These are phyloP conservation scores for Origma solitaria DNA, from an alignment of 2,113 vertebrate species.

Conservation along the genomic window DNA sequence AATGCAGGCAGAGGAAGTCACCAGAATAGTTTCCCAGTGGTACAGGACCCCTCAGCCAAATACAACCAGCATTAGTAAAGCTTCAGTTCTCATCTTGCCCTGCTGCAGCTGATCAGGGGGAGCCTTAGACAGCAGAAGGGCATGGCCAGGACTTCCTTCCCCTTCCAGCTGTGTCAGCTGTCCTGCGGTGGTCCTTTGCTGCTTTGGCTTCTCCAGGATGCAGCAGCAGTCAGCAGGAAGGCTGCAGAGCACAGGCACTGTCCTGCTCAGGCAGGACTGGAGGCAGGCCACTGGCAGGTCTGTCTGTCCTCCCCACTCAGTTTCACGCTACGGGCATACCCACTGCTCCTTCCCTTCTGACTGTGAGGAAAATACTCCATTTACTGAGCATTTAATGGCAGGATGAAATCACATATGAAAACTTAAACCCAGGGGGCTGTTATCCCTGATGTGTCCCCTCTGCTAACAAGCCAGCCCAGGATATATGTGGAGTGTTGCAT, in stretches of 20 bases:
- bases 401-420: neutral
- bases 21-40: neutral
- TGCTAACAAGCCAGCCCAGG: neutral
- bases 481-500: fast-evolving
- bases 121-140: neutral
- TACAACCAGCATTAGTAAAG: neutral
- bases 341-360: neutral
- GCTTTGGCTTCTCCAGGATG: neutral
- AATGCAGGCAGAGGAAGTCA: neutral
- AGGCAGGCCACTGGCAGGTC: neutral
- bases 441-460: neutral
- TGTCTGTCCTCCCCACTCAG: neutral
- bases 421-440: neutral
- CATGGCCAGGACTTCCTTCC: neutral
- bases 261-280: neutral
- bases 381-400: neutral
- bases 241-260: neutral
- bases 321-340: neutral
- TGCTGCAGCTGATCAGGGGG: neutral
- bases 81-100: neutral
- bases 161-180: neutral
- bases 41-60: neutral
- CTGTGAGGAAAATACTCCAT: neutral
- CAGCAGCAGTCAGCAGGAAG: neutral
- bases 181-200: neutral